A percentile compares a stretch with the other conserved stretches of the same genome.
phyloP scores from a whole-genome alignment of 2,888 invertebrate genomes.

The Parapristionchus giblindavisi region DNA sequence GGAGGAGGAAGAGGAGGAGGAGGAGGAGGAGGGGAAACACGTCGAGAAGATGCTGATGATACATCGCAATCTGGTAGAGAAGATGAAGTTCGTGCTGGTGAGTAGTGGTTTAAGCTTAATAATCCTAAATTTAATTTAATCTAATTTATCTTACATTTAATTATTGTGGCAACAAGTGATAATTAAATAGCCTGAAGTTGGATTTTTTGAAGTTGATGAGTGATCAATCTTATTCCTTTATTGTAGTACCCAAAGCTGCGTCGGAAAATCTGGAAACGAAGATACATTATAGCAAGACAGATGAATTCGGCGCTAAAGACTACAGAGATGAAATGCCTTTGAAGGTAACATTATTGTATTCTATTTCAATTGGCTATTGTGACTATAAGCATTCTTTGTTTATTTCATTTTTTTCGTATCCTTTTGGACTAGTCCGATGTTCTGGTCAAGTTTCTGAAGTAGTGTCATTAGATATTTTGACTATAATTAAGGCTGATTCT shows the following conservation, averaged over 20 bases:
- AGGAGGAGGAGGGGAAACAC: constrained; percentile 11
- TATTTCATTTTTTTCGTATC: no score
- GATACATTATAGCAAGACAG: constrained; percentile 26
- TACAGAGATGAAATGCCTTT: constrained; percentile 57
- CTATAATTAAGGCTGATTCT: no score
- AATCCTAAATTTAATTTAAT: no score
- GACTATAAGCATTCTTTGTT: no score
- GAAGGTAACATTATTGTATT: constrained; percentile 49
- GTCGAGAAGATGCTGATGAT: constrained; percentile 12
- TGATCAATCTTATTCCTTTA: neutral
- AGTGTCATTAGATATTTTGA: no score
- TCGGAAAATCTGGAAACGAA: constrained; percentile 35
- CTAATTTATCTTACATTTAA: no score
- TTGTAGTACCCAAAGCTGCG: constrained; percentile 37
- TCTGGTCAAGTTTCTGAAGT: neutral
- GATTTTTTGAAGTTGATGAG: neutral
- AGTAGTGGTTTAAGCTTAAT: neutral
- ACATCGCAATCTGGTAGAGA: constrained; percentile 1
- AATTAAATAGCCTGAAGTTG: no score
- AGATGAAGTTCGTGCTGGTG: constrained; percentile 9
- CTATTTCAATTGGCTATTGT: no score
- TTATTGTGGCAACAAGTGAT: neutral
- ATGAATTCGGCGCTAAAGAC: constrained; percentile 60
- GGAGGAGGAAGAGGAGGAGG: constrained; percentile 21
- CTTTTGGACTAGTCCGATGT: neutral